Evolutionary conservation across 2,113 vertebrate species (phyloP), one percentile per base, ranked within the genome.

Genomic region (Cynopterus brachyotis): DNA sequence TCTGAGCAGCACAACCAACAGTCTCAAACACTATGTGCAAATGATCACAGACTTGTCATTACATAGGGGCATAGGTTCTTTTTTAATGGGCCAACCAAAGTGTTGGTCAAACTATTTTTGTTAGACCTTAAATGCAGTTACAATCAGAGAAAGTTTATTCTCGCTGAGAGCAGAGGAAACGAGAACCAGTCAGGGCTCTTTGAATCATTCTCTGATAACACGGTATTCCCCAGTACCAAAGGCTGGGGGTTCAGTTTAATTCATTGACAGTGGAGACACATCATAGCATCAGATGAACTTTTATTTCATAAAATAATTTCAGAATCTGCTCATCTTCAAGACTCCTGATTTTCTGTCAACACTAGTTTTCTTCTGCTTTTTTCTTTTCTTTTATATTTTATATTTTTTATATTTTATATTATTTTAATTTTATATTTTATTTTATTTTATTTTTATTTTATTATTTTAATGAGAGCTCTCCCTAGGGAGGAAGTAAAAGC

Each of bases 311-410:
- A 79, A 90, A 40, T 53, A 30, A 40, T 57, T 80, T 96, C 92
- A 32, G 87, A 96, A 30, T 0, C 35, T 42, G 13, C 50, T 62
- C 82, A 84, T 92, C 62, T 66, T 69, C 84, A 59, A 86, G 55
- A 28, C 15, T 91, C 70, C 26, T 32, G 28, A 53, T 96, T 96
- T 98, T 81, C 92, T 96, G 76, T 96, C 89, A 72, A 94, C 20
- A 72, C 28, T 47, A 35, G 76, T 67, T 93, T 85, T 94, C 28
- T 59, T 89, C 62, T 53, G 42, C 19, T 42, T n/a, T 57, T 53
- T 32, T 60, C 12, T 35, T 2, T 26, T 24, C 10, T 37, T 15
- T 45, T 20, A 26, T 12, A 50, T 59, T 26, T 15, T 35, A 9
- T 24, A 5, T 59, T 50, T 30, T 22, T 15, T 53, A 8, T 37